These are phyloP conservation scores for Irena cyanogastra DNA, from an alignment of 2,113 vertebrate genomes.

Conservation along the genomic window DNA sequence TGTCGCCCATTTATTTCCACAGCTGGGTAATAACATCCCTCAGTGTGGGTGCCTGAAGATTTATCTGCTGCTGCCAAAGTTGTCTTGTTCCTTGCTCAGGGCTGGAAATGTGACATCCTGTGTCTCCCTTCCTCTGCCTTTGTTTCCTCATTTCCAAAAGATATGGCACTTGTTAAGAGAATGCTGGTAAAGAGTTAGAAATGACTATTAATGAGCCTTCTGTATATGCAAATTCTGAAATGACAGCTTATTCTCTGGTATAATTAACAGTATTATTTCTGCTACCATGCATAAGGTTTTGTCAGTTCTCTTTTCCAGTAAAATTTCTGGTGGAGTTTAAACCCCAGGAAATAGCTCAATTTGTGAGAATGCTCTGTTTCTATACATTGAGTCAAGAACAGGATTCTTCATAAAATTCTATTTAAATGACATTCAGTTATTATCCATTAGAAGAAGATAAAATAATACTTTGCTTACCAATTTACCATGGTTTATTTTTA, in stretches of 20 bases:
- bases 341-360: not conserved
- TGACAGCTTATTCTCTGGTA: not conserved
- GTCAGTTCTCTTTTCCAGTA: not conserved
- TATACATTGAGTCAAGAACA: not conserved
- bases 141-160: not conserved
- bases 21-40: not conserved
- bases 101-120: not conserved
- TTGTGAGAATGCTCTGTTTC: not conserved
- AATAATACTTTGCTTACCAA: not conserved
- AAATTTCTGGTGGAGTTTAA: not conserved
- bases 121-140: not conserved
- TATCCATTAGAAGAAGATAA: not conserved
- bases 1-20: not conserved
- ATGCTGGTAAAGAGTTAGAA: not conserved
- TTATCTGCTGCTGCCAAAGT: not conserved
- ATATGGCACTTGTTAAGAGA: not conserved
- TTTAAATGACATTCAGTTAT: not conserved
- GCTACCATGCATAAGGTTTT: not conserved
- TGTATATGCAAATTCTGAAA: slow-evolving; percentile 14
- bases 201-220: not conserved
- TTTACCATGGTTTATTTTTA: not conserved
- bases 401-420: not conserved
- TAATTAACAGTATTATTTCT: slow-evolving; percentile 17
- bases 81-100: not conserved
- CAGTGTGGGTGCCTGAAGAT: not conserved